Conservation (phyloP, 1,140 invertebrate species). For the Mercenaria mercenaria region DNA sequence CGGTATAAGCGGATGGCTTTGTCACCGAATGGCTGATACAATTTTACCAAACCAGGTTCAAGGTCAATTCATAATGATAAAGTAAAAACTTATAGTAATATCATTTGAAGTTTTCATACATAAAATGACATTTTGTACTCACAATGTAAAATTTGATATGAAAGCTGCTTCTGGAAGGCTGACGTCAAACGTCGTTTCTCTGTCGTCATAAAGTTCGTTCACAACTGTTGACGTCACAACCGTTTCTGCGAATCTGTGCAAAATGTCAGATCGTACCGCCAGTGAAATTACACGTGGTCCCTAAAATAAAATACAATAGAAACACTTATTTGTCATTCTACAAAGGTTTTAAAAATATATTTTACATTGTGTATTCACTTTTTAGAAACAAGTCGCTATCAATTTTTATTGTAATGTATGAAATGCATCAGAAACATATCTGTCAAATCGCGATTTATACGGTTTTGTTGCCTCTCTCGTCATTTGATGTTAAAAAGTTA, state of each 20-base stretch:
- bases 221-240: constrained; percentile 70
- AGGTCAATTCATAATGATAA: no score
- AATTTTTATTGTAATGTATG: background rate
- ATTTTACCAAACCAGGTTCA: no score
- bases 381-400: background rate
- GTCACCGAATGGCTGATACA: no score
- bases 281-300: constrained; percentile 68
- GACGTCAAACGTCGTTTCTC: constrained; percentile 77
- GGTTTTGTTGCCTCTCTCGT: no score
- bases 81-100: no score
- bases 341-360: background rate
- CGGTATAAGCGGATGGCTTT: no score
- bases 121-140: no score
- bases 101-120: no score
- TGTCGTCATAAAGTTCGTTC: constrained; percentile 63
- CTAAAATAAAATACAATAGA: constrained; percentile 60
- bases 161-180: constrained; percentile 77
- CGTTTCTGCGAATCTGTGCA: constrained; percentile 74
- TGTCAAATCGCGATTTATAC: no score
- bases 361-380: background rate
- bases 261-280: constrained; percentile 69
- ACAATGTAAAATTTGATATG: constrained; percentile 79
- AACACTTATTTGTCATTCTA: background rate
- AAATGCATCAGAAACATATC: background rate
- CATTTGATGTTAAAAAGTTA: no score